phyloP scores from a whole-genome alignment of 1,140 invertebrate species.

The Sinella curviseta region DNA sequence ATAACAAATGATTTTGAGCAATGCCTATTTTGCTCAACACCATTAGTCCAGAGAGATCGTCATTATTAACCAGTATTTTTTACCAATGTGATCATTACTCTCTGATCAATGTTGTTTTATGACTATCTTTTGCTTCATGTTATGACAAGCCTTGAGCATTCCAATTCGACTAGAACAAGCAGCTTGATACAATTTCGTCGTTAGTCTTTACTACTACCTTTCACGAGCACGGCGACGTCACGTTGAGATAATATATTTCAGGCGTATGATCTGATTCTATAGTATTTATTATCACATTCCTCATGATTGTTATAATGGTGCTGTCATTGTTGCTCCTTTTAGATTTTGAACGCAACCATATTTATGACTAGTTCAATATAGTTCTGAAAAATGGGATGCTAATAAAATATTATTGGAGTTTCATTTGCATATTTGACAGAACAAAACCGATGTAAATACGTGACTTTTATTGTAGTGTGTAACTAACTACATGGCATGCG shows the following conservation, averaged over 20 bases:
- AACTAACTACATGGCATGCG: too few species aligned
- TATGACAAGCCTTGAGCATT: constrained; percentile 20
- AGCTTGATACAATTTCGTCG: too few species aligned
- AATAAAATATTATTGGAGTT: too few species aligned
- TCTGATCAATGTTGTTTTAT: constrained; percentile 4
- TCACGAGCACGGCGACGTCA: not conserved
- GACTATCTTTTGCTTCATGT: not conserved
- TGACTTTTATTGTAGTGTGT: too few species aligned
- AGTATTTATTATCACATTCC: not conserved
- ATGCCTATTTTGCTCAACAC: not conserved
- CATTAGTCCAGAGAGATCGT: too few species aligned
- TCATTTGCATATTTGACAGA: too few species aligned
- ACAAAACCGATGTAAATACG: too few species aligned
- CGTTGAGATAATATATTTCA: not conserved
- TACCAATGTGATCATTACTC: too few species aligned
- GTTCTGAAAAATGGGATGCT: not conserved
- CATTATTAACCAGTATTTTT: too few species aligned
- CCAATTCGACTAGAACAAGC: too few species aligned
- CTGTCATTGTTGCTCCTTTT: not conserved
- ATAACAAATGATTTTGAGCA: not conserved
- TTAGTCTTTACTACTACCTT: not conserved
- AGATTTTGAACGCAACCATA: not conserved
- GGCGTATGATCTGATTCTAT: not conserved
- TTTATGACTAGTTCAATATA: not conserved
- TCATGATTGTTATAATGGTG: not conserved